A percentile compares a stretch with the other conserved stretches of the same genome.
Conservation (phyloP, 2,113 vertebrate species). For the Chinchilla lanigera region DNA sequence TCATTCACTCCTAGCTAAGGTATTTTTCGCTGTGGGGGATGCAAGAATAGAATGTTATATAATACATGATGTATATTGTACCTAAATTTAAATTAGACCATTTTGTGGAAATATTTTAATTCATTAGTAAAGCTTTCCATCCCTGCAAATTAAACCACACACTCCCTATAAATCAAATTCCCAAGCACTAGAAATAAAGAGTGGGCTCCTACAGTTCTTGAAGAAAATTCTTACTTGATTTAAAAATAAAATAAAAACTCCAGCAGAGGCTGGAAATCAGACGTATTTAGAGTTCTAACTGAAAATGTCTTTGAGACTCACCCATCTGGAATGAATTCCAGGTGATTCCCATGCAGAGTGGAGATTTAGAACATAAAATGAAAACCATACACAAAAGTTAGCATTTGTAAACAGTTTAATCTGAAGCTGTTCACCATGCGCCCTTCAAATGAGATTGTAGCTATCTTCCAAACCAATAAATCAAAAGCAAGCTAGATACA, state of each 20-base stretch:
- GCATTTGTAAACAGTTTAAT: slow-evolving; percentile 4
- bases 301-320: background rate
- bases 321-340: slow-evolving; percentile 15
- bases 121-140: slow-evolving; percentile 43
- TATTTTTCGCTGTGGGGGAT: background rate
- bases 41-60: background rate
- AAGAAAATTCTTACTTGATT: background rate
- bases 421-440: background rate
- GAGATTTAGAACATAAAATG: background rate
- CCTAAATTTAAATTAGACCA: background rate
- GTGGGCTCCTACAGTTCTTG: background rate
- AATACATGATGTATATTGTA: background rate
- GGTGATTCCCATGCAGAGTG: background rate
- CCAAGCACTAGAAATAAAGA: background rate
- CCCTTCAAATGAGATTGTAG: background rate
- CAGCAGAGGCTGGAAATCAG: background rate
- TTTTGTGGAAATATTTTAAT: slow-evolving; percentile 13
- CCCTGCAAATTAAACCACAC: background rate
- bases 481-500: background rate
- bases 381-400: background rate
- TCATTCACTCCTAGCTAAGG: background rate
- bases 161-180: background rate
- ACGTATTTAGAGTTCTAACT: background rate
- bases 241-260: background rate
- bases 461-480: slow-evolving; percentile 32